These are phyloP conservation scores for Zosterops japonicus DNA, from an alignment of 2,113 vertebrate species.

Conservation along the genomic window DNA sequence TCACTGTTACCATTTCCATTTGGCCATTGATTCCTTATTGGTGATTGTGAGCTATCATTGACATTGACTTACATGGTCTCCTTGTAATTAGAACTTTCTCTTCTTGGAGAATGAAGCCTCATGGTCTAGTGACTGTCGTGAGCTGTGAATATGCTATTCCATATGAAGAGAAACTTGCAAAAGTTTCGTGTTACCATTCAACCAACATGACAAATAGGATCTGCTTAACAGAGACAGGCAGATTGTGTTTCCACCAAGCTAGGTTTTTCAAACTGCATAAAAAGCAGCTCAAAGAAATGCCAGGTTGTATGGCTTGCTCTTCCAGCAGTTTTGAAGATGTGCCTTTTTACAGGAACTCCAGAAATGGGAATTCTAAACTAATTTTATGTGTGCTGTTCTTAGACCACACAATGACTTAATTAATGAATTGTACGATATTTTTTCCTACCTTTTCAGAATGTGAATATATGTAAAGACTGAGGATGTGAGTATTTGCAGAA, in stretches of 20 bases:
- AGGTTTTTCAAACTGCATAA: background rate
- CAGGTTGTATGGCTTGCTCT: background rate
- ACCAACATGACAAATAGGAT: background rate
- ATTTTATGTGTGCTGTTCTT: background rate
- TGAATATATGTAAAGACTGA: background rate
- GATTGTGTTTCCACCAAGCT: background rate
- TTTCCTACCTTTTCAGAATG: background rate
- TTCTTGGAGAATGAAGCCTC: background rate
- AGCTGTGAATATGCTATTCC: background rate
- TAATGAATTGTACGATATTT: background rate
- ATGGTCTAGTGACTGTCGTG: background rate
- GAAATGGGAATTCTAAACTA: background rate
- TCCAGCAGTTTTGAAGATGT: background rate
- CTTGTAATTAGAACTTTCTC: background rate
- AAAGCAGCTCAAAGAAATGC: background rate
- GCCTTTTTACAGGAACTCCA: background rate
- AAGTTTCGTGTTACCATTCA: background rate
- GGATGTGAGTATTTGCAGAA: background rate
- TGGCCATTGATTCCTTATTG: background rate
- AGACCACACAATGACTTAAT: background rate
- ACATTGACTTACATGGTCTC: background rate
- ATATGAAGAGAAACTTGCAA: background rate
- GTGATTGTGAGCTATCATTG: background rate
- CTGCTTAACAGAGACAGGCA: background rate
- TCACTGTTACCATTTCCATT: background rate